Evolutionary conservation across 2,113 vertebrate species (phyloP).

Genomic region (Grammomys surdaster): DNA sequence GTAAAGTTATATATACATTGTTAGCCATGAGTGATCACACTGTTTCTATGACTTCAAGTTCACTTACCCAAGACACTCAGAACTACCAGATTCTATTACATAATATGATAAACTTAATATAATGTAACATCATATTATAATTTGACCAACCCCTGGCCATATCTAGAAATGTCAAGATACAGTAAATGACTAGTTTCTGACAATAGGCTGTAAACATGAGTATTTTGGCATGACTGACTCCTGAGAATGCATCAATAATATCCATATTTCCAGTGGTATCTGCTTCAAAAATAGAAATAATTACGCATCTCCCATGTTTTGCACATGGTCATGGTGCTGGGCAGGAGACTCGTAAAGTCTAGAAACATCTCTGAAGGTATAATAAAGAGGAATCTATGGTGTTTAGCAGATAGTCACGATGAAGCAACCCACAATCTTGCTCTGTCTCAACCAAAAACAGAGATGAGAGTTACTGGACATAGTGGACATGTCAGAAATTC

Average conservation of each 20-base stretch:
- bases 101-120: not conserved
- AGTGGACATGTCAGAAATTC: not conserved
- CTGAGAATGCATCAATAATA: not conserved
- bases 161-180: not conserved
- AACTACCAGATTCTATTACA: not conserved
- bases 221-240: not conserved
- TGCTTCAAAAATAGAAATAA: not conserved
- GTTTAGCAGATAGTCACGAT: not conserved
- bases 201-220: not conserved
- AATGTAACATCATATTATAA: not conserved
- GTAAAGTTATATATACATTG: not conserved
- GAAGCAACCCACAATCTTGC: not conserved
- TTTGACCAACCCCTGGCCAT: not conserved
- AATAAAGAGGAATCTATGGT: rapidly evolving
- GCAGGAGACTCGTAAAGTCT: not conserved
- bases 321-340: not conserved
- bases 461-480: rapidly evolving
- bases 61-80: not conserved
- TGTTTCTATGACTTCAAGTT: not conserved
- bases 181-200: not conserved
- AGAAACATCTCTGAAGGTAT: not conserved
- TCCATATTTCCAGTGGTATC: not conserved
- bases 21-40: not conserved
- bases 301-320: not conserved
- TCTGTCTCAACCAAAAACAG: not conserved